Conservation (phyloP, 2,113 vertebrate genomes). For the Periophthalmus modestus region DNA sequence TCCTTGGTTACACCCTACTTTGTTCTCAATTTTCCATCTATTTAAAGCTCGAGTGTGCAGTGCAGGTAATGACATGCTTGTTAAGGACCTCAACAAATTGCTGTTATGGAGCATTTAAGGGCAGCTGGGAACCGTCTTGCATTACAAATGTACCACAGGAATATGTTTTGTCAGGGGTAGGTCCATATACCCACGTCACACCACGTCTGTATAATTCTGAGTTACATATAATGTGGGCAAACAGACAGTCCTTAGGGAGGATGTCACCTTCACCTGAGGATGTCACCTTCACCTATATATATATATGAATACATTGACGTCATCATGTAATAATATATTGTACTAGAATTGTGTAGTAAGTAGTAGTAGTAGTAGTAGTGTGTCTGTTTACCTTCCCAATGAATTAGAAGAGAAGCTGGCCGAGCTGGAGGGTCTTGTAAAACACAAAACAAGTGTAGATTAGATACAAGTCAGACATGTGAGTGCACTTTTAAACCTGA, state of each 20-base stretch:
- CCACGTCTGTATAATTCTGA: not conserved
- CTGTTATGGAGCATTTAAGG: constrained; percentile 9
- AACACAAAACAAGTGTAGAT: not conserved
- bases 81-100: not conserved
- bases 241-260: constrained; percentile 19
- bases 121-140: constrained; percentile 3
- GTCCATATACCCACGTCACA: constrained; percentile 9
- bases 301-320: too few relatives aligned
- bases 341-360: not conserved
- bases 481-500: not conserved
- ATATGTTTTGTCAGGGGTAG: not conserved
- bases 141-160: not conserved
- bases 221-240: constrained; percentile 12
- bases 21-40: constrained; percentile 7
- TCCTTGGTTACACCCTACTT: not conserved
- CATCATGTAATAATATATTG: not conserved
- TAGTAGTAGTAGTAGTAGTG: too few relatives aligned
- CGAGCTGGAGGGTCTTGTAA: constrained; percentile 77
- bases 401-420: constrained; percentile 73
- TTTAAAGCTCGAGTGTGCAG: constrained; percentile 9
- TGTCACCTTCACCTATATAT: constrained; percentile 23
- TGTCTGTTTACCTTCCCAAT: constrained; percentile 63
- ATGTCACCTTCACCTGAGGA: constrained; percentile 23
- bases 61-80: constrained; percentile 26
- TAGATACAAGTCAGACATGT: not conserved